Evolutionary conservation across 2,113 vertebrate genomes (phyloP).

Genomic region (Astur gentilis): DNA sequence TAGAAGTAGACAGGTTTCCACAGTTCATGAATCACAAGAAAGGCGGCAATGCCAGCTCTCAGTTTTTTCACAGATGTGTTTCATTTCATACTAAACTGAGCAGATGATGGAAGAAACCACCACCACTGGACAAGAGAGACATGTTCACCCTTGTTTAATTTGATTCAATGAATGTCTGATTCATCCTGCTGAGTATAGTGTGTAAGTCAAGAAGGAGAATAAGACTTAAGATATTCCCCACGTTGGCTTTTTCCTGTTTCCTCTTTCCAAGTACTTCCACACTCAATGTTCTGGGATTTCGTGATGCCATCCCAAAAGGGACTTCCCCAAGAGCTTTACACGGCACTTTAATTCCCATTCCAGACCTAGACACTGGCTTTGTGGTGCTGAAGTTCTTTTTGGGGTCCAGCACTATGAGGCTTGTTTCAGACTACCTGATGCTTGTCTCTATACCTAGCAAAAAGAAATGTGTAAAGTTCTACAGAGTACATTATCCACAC

Average conservation of each 20-base stretch:
- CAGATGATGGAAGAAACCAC: not conserved
- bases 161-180: not conserved
- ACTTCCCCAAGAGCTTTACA: not conserved
- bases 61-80: not conserved
- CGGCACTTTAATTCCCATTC: not conserved
- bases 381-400: not conserved
- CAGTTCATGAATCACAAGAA: not conserved
- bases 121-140: not conserved
- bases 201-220: not conserved
- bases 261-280: not conserved
- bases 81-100: not conserved
- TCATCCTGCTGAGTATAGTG: not conserved
- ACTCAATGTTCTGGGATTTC: not conserved
- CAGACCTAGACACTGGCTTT: not conserved
- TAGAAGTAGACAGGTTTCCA: not conserved
- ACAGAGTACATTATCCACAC: not conserved
- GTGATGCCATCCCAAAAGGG: not conserved
- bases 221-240: not conserved
- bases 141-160: not conserved
- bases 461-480: not conserved
- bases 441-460: not conserved
- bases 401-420: not conserved
- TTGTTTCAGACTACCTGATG: not conserved
- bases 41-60: not conserved
- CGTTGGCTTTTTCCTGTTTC: not conserved